Evolutionary conservation across 2,113 vertebrate genomes (phyloP), one percentile per base, ranked within the genome.

Genomic region (Condylura cristata): DNA sequence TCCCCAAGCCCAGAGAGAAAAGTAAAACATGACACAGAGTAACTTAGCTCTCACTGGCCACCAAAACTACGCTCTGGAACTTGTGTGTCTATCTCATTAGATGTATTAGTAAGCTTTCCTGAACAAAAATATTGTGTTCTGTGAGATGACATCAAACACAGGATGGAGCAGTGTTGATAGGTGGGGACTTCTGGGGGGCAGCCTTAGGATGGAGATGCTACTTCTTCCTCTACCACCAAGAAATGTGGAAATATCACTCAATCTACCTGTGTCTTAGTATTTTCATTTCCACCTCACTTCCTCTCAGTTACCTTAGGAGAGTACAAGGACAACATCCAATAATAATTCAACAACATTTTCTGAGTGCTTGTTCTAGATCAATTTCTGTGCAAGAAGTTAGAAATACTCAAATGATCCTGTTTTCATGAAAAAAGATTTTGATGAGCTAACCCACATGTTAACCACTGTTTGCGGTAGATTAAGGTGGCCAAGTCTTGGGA

Each of bases 141-240:
- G 1, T 39, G 82, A 74, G 34, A 16, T 13, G 41, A 39, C 71
- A 13, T 20, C 6, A 56, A 7, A 2, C 53, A 28, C 13, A 9
- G 1, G 4, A 5, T 39, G 30, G 44, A 82, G 37, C n/a, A 30
- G 26, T 30, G 24, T 8, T 10, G 20, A n/a, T 11, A 24, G 22
- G 2, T 6, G 17, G n/a, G 82, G 18, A 32, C 18, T 28, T 34
- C 16, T 12, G 2, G 34, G 89, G 9, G 20, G 1, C 26, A 88
- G 51, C 8, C 17, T 53, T 10, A 12, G 39, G 2, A 74, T 2
- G 1, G 0, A 13, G 2, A 28, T 16, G 70, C 44, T 2, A 7
- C 1, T 63, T 56, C 13, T 46, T 28, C 22, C 4, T 78, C 48
- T 30, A 28, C 16, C 0, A 1, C 1, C 6, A 18, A 28, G 53